Percentiles rank a stretch among this genome's conserved stretches.
phyloP scores from a whole-genome alignment of 2,888 invertebrate species.

The Litoditis marina region DNA sequence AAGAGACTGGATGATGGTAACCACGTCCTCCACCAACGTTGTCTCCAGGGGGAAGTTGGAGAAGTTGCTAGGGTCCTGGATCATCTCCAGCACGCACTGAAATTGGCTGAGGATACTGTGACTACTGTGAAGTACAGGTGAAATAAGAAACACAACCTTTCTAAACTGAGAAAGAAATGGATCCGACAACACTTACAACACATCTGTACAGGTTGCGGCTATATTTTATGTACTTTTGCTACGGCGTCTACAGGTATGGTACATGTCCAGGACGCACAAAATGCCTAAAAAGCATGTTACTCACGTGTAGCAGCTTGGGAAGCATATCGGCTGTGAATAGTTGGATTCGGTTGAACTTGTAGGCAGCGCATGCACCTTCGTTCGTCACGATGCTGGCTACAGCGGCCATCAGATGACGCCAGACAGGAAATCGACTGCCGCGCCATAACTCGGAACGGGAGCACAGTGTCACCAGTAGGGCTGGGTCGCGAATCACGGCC shows the following conservation, averaged over 20 bases:
- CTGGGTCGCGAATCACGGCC: conserved; percentile 16
- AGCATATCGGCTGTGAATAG: conserved; percentile 13
- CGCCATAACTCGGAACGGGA: conserved; percentile 31
- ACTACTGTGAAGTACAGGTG: background rate
- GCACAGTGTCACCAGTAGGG: conserved; percentile 9
- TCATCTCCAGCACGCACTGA: conserved; percentile 20
- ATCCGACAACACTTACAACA: too few relatives aligned
- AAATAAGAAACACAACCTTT: too few relatives aligned
- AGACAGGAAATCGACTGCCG: conserved; percentile 7
- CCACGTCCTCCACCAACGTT: conserved; percentile 10
- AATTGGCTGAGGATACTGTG: too few relatives aligned
- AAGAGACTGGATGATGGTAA: conserved; percentile 9
- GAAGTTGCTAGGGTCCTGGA: conserved; percentile 9
- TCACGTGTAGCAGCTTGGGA: conserved; percentile 16
- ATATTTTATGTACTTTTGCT: too few relatives aligned
- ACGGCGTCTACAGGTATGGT: too few relatives aligned
- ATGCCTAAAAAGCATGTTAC: background rate
- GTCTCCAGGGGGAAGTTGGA: background rate
- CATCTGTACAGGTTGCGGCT: too few relatives aligned
- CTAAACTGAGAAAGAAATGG: too few relatives aligned
- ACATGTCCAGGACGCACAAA: background rate
- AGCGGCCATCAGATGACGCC: conserved; percentile 1
- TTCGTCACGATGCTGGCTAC: conserved; percentile 6
- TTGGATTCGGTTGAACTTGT: conserved; percentile 13
- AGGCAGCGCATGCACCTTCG: background rate